Evolutionary conservation across 1,140 invertebrate genomes (phyloP).

Genomic region (Metaphire vulgaris): DNA sequence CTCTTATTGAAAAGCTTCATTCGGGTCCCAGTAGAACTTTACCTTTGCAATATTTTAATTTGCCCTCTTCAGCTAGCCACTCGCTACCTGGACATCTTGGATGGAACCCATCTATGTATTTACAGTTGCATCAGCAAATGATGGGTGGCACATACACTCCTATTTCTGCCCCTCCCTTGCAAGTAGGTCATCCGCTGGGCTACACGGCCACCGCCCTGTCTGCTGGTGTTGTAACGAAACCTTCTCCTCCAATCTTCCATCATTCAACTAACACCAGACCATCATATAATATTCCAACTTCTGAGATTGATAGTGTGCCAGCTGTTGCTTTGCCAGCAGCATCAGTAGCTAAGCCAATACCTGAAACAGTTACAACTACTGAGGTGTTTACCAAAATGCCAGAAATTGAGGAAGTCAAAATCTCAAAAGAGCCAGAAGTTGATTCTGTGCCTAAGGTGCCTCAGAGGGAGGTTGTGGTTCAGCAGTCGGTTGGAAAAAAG

Average conservation of each 20-base stretch:
- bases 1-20: constrained; percentile 15
- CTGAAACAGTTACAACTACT: no score
- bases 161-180: neutral
- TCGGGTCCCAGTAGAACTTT: neutral
- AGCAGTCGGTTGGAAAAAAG: neutral
- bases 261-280: neutral
- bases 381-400: no score
- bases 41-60: constrained; percentile 1
- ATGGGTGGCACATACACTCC: neutral
- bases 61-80: neutral
- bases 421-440: no score
- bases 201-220: neutral
- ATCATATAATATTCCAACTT: no score
- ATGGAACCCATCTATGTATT: neutral
- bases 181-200: neutral
- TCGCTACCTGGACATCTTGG: constrained; percentile 13
- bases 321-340: no score
- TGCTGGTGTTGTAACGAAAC: neutral
- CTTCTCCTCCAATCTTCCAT: neutral
- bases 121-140: neutral
- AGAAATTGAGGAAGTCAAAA: no score
- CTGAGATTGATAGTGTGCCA: no score
- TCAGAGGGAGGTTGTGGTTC: neutral
- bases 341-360: no score
- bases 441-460: no score